These are phyloP conservation scores for Notechis scutatus DNA, from an alignment of 2,113 vertebrate genomes.

Conservation along the genomic window DNA sequence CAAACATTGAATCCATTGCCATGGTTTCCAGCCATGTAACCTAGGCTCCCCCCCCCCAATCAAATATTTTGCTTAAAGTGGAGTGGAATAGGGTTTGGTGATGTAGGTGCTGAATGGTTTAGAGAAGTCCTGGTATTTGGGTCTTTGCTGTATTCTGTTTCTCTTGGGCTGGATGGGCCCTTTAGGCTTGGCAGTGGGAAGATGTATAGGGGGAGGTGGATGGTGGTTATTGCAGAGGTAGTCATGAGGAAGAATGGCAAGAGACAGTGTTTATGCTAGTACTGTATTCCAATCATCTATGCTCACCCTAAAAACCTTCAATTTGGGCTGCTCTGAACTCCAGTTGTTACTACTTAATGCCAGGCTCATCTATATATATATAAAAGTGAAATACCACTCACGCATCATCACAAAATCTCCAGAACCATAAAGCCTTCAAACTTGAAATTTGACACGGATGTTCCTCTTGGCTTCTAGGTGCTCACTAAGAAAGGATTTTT, in stretches of 20 bases:
- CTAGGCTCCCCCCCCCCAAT: not conserved
- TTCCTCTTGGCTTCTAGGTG: too few relatives aligned
- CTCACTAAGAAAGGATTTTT: too few relatives aligned
- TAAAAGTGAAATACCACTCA: too few relatives aligned
- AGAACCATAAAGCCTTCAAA: too few relatives aligned
- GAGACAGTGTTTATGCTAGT: not conserved
- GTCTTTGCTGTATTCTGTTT: not conserved
- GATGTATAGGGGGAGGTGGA: not conserved
- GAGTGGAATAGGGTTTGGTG: not conserved
- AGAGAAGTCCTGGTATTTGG: not conserved
- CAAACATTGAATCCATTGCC: constrained; percentile 38
- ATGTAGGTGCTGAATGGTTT: not conserved
- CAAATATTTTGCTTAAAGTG: not conserved
- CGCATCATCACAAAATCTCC: too few relatives aligned
- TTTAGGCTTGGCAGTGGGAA: not conserved
- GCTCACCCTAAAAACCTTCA: not conserved
- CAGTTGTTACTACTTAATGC: not conserved
- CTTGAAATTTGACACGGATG: too few relatives aligned
- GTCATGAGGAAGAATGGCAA: not conserved
- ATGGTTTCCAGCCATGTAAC: not conserved
- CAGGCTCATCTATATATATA: not conserved
- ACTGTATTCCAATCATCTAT: not conserved
- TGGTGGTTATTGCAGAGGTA: not conserved
- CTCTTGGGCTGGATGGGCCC: not conserved
- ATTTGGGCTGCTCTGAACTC: not conserved